Evolutionary conservation across 2,888 invertebrate genomes (phyloP), one percentile per base, ranked within the genome.

Genomic region (Cheilosia vulpina): DNA sequence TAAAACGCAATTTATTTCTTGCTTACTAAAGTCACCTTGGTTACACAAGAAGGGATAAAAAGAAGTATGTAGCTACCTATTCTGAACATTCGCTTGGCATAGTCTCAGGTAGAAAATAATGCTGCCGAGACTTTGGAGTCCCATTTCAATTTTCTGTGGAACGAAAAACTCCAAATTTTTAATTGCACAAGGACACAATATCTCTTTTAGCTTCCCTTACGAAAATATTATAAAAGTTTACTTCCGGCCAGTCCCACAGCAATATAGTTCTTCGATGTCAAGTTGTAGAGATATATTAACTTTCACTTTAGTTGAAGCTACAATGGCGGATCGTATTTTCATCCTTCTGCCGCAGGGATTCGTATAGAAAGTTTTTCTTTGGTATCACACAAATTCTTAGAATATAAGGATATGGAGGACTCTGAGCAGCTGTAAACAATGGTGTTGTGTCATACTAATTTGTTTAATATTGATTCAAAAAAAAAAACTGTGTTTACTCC

Each of bases 101-200:
- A 53, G 21, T 73, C 17, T 17, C 31, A n/a, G n/a, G 63, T 55
- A 47, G 65, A 55, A 65, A 57, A 75, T 75, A 65, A 17, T 65
- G 63, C 65, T 24, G 19, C 57, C 24, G 75, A 75, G 75, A 65
- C 75, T 65, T 65, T 75, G 4, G 57, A 75, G 57, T 75, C 75
- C 75, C 75, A 65, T 65, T 65, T 57, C 75, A 75, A 75, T 75
- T 75, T 75, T 57, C 47, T 6, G 52, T 47, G 55, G 38, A 65
- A 65, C 47, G 24, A 17, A 38, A 57, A 65, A 31, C 31, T 24
- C 38, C 34, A 55, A 38, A 47, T 38, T 65, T 62, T 65, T 75
- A 75, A 75, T 75, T 75, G 65, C 24, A 24, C 75, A 65, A 31
- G 55, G 34, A 75, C 55, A 50, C 57, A 47, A 55, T 75, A 63